A percentile compares a stretch with the other conserved stretches of the same genome.
Evolutionary conservation across 30 jellyfish, hydroid and myxozoan genomes (phyloP).

Genomic region (Aurelia coerulea): DNA sequence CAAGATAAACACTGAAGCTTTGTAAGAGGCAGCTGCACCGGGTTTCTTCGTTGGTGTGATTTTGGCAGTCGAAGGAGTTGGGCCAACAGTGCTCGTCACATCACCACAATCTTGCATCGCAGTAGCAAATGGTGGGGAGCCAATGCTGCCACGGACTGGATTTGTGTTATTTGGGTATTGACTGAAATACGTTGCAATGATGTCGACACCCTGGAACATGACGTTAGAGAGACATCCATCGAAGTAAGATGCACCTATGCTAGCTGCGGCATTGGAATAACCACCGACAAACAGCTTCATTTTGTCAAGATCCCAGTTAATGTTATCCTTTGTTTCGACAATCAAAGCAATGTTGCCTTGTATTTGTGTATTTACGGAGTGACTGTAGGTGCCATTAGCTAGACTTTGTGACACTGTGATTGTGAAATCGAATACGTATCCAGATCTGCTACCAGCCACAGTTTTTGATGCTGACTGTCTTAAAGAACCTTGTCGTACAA

Average conservation of each 20-base stretch:
- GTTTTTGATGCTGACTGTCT: not conserved
- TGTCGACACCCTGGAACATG: slow-evolving; percentile 10
- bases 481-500: not conserved
- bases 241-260: not conserved
- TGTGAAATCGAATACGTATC: slow-evolving; percentile 17
- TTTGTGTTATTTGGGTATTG: slow-evolving; percentile 37
- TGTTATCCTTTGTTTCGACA: not conserved
- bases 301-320: slow-evolving; percentile 1
- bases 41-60: not conserved
- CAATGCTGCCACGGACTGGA: slow-evolving; percentile 15
- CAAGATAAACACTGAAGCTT: too few species aligned
- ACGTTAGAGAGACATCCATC: slow-evolving; percentile 33
- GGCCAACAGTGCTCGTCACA: slow-evolving; percentile 14
- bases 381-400: not conserved
- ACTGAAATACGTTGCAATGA: slow-evolving; percentile 8
- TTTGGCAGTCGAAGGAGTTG: too few species aligned
- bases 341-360: not conserved
- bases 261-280: slow-evolving; percentile 8
- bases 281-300: slow-evolving; percentile 32
- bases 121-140: not conserved
- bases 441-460: not conserved
- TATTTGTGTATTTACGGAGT: not conserved
- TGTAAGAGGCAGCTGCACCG: not conserved
- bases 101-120: slow-evolving; percentile 17
- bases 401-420: not conserved